These are phyloP conservation scores for Onychomys arenicola DNA, from an alignment of 2,797 vertebrate genomes.

Conservation along the genomic window DNA sequence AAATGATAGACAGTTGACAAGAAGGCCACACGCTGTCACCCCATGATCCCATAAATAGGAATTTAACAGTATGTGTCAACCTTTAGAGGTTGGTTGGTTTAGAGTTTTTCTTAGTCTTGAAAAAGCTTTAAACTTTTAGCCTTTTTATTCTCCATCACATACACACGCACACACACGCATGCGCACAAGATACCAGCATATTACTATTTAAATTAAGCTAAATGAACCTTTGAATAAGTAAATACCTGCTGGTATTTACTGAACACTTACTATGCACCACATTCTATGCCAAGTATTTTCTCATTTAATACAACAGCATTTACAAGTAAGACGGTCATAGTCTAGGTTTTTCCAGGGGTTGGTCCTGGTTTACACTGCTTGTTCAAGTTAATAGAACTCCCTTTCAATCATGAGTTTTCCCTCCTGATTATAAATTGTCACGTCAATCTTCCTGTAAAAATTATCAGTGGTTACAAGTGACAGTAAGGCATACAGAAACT, in stretches of 20 bases:
- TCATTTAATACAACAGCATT: not conserved
- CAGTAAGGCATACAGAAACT: not conserved
- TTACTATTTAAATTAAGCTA: not conserved
- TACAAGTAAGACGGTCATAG: not conserved
- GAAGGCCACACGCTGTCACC: not conserved
- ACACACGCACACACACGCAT: not conserved
- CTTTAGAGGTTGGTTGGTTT: not conserved
- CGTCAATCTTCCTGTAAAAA: not conserved
- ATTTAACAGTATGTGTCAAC: not conserved
- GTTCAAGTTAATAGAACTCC: not conserved
- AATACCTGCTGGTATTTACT: not conserved
- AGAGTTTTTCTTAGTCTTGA: conserved; percentile 37
- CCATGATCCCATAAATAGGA: not conserved
- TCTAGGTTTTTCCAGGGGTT: not conserved
- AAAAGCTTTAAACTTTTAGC: conserved; percentile 30
- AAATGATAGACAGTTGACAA: not conserved
- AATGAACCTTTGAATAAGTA: not conserved
- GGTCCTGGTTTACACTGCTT: not conserved
- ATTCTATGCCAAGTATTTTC: not conserved
- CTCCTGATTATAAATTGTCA: not conserved
- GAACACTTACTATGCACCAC: not conserved
- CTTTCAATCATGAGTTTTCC: not conserved
- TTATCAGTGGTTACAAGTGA: not conserved
- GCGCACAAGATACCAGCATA: not conserved
- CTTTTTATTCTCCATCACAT: not conserved